Conservation (phyloP, 2,797 vertebrate species). For the Sebastes iracundus region DNA sequence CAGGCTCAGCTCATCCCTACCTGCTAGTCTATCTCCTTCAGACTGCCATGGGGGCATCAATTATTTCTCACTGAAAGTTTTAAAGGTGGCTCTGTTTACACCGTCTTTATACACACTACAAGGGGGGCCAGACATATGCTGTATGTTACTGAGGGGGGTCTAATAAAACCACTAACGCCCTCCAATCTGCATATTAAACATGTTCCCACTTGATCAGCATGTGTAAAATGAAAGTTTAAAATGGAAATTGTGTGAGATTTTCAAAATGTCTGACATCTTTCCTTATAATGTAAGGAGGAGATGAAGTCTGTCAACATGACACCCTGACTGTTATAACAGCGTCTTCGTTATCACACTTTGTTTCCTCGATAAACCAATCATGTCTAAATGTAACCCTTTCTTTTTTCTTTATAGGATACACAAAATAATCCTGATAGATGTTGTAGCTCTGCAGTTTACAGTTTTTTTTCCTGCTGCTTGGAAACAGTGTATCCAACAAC, state of each 20-base stretch:
- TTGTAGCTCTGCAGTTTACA: background rate
- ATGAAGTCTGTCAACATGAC: background rate
- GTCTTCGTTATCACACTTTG: background rate
- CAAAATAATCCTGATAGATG: background rate
- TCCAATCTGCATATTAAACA: background rate
- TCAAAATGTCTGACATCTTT: background rate
- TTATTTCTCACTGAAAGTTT: conserved; percentile 61
- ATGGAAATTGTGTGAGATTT: background rate
- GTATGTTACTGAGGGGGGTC: background rate
- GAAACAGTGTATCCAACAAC: conserved; percentile 51
- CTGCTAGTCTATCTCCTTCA: conserved; percentile 46
- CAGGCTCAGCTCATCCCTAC: conserved; percentile 42
- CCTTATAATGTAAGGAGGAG: background rate
- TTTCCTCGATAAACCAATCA: background rate
- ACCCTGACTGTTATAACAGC: background rate
- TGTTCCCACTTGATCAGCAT: background rate
- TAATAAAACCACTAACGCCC: background rate
- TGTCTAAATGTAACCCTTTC: background rate
- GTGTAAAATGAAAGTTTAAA: background rate
- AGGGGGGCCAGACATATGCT: background rate
- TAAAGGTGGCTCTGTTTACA: conserved; percentile 44
- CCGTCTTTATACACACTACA: background rate
- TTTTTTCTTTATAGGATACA: background rate
- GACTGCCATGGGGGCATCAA: conserved; percentile 58
- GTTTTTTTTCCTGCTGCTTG: conserved; percentile 8